Evolutionary conservation across 2,888 invertebrate species (phyloP), one percentile per base, ranked within the genome.

Genomic region (Limnephilus auricula): DNA sequence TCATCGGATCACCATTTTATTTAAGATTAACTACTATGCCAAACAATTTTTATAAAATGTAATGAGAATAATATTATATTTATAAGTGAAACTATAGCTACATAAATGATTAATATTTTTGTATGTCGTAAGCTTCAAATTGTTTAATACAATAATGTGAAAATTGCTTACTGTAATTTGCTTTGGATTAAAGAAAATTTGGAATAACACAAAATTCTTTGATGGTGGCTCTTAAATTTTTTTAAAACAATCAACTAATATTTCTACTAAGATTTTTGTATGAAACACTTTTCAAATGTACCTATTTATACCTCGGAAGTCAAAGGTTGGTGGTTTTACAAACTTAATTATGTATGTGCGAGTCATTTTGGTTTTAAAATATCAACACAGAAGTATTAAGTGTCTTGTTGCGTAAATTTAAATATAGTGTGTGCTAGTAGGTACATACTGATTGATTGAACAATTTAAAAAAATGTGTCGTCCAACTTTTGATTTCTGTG

Each of bases 1-100:
- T 30, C 30, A 82, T 82, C 32, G 34, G 34, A 37, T 82, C 82
- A 82, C 82, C 34, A 34, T 82, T 82, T 82, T 82, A 82, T 82
- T 82, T 34, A 34, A 82, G 82, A 34, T 37, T 34, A 82, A 34
- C 15, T 82, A 82, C 32, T 82, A 82, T 34, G 82, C 82, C 82
- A 82, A 82, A 82, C 82, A 34, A 34, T 34, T 82, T 32, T 34
- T 34, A 3, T 82, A 82, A 82, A 82, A 25, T 82, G 34, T 82
- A 25, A 34, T 34, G n/a, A 82, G 32, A 18, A 82, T 82, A 34
- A 34, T 32, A n/a, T 82, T 82, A 82, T 82, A 65, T 65, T 65
- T 65, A 65, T 65, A 65, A 65, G 82, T 82, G 34, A 32, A 37
- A 32, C 32, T 82, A 25, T 34, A 82, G 34, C 13, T 82, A 15